Evolutionary conservation across 64 coral and sea anemone genomes (phyloP).

Genomic region (Cladopsammia gracilis): DNA sequence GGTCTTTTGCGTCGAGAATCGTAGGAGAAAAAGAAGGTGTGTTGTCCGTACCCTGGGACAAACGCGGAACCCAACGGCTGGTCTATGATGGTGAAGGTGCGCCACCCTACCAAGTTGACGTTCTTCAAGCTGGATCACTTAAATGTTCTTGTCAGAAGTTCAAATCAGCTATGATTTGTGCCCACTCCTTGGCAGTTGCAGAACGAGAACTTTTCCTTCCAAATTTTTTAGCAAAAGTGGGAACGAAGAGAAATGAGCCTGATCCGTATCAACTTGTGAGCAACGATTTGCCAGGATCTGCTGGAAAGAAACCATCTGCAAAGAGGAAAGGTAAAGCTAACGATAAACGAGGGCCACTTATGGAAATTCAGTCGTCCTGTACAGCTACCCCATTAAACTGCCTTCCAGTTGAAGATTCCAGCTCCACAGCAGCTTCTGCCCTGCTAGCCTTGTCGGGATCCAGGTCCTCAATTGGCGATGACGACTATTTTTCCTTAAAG

Average conservation of each 20-base stretch:
- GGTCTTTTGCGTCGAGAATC: constrained; percentile 55
- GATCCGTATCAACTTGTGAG: constrained; percentile 56
- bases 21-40: constrained; percentile 33
- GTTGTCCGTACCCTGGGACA: constrained; percentile 55
- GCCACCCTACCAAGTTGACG: constrained; percentile 4
- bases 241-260: constrained; percentile 49
- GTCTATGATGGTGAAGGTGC: constrained; percentile 50
- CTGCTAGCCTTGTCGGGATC: constrained; percentile 51
- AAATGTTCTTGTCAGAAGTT: constrained; percentile 55
- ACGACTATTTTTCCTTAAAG: constrained; percentile 49
- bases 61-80: constrained; percentile 45
- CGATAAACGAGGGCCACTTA: constrained; percentile 29
- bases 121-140: constrained; percentile 5
- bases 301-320: constrained; percentile 27
- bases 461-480: background rate
- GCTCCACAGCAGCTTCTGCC: constrained; percentile 48
- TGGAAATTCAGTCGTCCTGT: constrained; percentile 52
- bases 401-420: constrained; percentile 25
- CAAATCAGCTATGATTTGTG: constrained; percentile 59
- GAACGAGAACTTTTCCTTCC: constrained; percentile 45
- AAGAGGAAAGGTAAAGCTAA: constrained; percentile 68
- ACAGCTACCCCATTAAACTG: constrained; percentile 12
- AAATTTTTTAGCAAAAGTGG: constrained; percentile 20
- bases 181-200: constrained; percentile 58
- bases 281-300: constrained; percentile 38